phyloP scores from a whole-genome alignment of 2,797 vertebrate species.

The Helostoma temminkii region DNA sequence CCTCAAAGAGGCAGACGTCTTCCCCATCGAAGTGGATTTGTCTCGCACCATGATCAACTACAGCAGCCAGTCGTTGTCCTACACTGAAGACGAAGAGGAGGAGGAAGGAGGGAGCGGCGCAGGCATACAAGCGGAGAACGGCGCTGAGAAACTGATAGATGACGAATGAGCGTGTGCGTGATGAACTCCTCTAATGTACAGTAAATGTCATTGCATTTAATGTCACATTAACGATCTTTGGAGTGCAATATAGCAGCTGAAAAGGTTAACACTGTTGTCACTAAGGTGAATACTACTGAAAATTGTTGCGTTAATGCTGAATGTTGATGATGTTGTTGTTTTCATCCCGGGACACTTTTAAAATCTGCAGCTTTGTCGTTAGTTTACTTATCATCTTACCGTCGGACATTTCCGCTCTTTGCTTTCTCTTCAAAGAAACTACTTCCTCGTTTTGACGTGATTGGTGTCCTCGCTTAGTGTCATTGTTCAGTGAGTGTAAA shows the following conservation, averaged over 20 bases:
- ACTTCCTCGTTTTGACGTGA: slow-evolving; percentile 5
- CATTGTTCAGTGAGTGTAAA: slow-evolving; percentile 17
- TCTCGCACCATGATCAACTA: slow-evolving; percentile 95
- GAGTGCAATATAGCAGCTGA: slow-evolving; percentile 7
- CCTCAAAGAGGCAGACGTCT: slow-evolving; percentile 94
- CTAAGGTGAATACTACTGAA: slow-evolving; percentile 28
- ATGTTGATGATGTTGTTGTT: slow-evolving; percentile 3
- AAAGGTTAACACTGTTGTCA: slow-evolving; percentile 13
- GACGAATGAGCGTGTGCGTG: slow-evolving; percentile 80
- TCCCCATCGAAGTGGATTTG: slow-evolving; percentile 98
- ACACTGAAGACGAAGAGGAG: slow-evolving; percentile 85
- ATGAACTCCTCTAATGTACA: slow-evolving; percentile 2
- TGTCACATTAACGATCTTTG: slow-evolving; percentile 16
- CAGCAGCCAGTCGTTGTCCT: slow-evolving; percentile 86
- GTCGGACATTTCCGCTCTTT: neutral
- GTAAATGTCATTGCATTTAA: slow-evolving; percentile 18
- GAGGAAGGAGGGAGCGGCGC: slow-evolving; percentile 60
- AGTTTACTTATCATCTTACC: slow-evolving; percentile 8
- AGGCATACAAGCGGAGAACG: slow-evolving; percentile 76
- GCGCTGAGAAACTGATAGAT: slow-evolving; percentile 85
- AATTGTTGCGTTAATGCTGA: slow-evolving; percentile 37
- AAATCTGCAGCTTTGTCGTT: slow-evolving; percentile 19
- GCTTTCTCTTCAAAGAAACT: neutral
- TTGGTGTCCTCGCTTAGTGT: neutral
- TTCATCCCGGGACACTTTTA: slow-evolving; percentile 11